Percentiles rank a stretch among this genome's conserved stretches.
phyloP scores from a whole-genome alignment of 2,888 invertebrate genomes.

The Morpho achilles region DNA sequence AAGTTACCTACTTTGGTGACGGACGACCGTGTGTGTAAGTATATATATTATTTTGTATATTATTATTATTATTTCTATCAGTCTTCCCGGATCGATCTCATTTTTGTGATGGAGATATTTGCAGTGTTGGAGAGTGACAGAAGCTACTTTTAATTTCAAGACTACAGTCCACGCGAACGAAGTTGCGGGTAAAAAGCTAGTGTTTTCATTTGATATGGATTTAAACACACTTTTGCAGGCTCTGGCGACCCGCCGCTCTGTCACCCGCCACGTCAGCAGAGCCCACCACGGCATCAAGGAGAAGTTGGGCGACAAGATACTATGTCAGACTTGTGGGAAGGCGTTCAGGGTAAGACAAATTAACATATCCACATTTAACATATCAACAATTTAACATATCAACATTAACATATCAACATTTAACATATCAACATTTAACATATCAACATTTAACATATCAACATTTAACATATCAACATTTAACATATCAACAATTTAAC shows the following conservation, averaged over 20 bases:
- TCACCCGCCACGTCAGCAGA: constrained; percentile 50
- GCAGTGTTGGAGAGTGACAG: too few species aligned
- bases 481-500: not conserved
- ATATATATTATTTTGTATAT: too few species aligned
- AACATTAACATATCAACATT: not conserved
- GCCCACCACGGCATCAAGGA: constrained; percentile 55
- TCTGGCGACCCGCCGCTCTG: constrained; percentile 52
- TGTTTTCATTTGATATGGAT: too few species aligned
- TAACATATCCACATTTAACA: not conserved
- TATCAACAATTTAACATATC: not conserved
- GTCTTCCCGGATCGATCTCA: too few species aligned
- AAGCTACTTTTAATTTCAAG: too few species aligned
- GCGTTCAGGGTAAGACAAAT: constrained; percentile 46
- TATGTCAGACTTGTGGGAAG: constrained; percentile 58
- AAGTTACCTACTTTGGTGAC: too few species aligned
- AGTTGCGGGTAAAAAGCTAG: too few species aligned
- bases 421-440: not conserved
- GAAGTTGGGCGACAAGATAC: constrained; percentile 43
- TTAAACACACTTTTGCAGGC: constrained; percentile 34
- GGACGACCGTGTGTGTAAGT: too few species aligned
- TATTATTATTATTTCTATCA: too few species aligned
- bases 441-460: not conserved
- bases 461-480: not conserved
- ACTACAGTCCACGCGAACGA: too few species aligned
- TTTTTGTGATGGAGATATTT: too few species aligned